phyloP scores from a whole-genome alignment of 2,113 vertebrate species.

The Platichthys flesus region DNA sequence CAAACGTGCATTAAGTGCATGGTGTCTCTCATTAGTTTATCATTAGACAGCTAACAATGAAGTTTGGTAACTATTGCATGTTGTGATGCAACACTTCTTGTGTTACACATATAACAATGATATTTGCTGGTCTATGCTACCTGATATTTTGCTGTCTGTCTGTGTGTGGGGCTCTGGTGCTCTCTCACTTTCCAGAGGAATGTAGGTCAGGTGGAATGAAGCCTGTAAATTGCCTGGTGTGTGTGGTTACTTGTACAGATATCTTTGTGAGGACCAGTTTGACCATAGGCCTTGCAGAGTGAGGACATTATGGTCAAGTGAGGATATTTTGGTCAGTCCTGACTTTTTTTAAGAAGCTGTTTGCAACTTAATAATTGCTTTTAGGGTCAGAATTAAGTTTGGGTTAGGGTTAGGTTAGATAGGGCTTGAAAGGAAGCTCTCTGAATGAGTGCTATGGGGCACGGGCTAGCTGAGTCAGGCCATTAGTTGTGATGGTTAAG shows the following conservation, averaged over 20 bases:
- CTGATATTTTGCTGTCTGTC: conserved; percentile 4
- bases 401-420: too few species aligned
- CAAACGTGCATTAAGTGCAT: too few species aligned
- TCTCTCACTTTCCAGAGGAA: conserved; percentile 44
- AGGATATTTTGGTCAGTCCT: neutral
- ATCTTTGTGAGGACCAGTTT: too few species aligned
- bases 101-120: neutral
- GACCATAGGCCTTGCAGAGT: too few species aligned
- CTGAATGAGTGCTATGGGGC: too few species aligned
- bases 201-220: conserved; percentile 61
- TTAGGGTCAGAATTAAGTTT: too few species aligned
- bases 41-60: neutral
- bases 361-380: too few species aligned
- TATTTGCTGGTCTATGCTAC: neutral
- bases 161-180: conserved; percentile 4
- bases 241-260: neutral
- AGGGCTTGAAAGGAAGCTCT: too few species aligned
- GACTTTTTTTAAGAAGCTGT: neutral
- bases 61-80: neutral
- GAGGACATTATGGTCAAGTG: neutral
- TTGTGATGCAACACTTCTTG: neutral
- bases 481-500: neutral
- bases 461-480: neutral
- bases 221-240: conserved; percentile 41
- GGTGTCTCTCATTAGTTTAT: neutral